phyloP scores from a whole-genome alignment of 2,113 vertebrate species.

The Hoplias malabaricus region DNA sequence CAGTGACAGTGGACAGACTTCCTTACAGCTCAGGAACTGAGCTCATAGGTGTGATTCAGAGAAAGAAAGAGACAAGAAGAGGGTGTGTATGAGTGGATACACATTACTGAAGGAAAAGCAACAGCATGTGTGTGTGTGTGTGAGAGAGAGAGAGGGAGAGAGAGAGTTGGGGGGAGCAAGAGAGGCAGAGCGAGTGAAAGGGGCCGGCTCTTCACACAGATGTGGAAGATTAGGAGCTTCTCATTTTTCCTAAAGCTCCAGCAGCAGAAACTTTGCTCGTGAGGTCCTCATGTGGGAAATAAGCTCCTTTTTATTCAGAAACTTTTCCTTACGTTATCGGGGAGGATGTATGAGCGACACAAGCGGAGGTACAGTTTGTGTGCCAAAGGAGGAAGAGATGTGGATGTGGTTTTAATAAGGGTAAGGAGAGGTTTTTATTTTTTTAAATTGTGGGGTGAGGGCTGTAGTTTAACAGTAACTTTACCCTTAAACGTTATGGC shows the following conservation, averaged over 20 bases:
- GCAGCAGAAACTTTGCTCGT: slow-evolving; percentile 29
- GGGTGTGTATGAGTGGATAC: slow-evolving; percentile 24
- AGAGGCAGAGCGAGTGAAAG: slow-evolving; percentile 62
- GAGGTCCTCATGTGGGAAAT: slow-evolving; percentile 69
- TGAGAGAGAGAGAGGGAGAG: background rate
- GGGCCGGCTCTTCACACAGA: slow-evolving; percentile 69
- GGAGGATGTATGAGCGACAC: slow-evolving; percentile 94
- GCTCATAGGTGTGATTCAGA: slow-evolving; percentile 57
- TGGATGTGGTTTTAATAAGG: slow-evolving; percentile 95
- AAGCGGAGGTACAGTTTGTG: slow-evolving; percentile 93
- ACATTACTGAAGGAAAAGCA: slow-evolving; percentile 2
- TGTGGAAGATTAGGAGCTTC: slow-evolving; percentile 68
- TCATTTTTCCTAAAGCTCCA: slow-evolving; percentile 57
- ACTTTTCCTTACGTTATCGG: slow-evolving; percentile 45
- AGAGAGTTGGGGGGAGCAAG: slow-evolving; percentile 43
- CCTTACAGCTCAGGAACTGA: slow-evolving; percentile 63
- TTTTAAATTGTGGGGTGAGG: background rate
- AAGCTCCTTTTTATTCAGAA: slow-evolving; percentile 43
- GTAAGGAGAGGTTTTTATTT: slow-evolving; percentile 70
- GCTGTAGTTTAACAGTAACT: background rate
- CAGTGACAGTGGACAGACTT: slow-evolving; percentile 50
- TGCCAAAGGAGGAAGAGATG: slow-evolving; percentile 85
- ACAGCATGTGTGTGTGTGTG: background rate
- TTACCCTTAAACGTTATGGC: background rate
- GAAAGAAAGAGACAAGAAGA: slow-evolving; percentile 8